Conservation (phyloP, 2,113 vertebrate genomes). For the Emydocephalus ijimae region DNA sequence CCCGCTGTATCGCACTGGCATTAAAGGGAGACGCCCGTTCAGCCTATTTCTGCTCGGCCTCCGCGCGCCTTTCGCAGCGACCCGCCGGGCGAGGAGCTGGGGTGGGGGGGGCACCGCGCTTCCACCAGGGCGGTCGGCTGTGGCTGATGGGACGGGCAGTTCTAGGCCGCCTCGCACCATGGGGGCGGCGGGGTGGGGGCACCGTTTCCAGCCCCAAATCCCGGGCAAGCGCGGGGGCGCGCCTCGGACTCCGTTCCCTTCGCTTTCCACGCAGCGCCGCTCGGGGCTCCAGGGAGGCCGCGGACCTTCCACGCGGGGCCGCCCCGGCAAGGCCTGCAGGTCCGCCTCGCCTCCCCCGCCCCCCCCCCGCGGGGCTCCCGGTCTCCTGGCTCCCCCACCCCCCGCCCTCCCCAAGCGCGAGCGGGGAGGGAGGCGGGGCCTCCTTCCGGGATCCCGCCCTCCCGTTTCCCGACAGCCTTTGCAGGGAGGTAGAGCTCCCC, state of each 20-base stretch:
- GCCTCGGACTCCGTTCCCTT: neutral
- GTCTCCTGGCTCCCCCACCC: neutral
- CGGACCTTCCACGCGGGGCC: neutral
- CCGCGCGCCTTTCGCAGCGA: fast-evolving
- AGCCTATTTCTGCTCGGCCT: neutral
- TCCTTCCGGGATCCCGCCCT: neutral
- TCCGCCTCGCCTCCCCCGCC: too few relatives aligned
- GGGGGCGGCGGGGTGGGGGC: too few relatives aligned
- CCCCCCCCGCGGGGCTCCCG: neutral
- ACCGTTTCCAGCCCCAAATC: neutral
- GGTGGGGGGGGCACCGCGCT: neutral
- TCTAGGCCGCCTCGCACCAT: neutral
- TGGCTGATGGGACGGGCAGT: neutral
- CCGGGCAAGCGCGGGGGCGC: too few relatives aligned
- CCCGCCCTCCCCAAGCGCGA: neutral
- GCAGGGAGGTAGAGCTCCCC: neutral
- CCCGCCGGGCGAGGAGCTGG: too few relatives aligned
- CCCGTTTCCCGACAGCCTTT: neutral
- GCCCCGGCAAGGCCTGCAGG: neutral
- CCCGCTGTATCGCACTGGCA: neutral
- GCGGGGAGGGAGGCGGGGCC: neutral
- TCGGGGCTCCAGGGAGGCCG: too few relatives aligned
- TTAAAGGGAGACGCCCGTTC: neutral
- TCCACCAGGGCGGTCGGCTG: neutral
- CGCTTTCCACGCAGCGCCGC: too few relatives aligned